Percentiles rank a stretch among this genome's conserved stretches.
phyloP scores from a whole-genome alignment of 2,113 vertebrate genomes.

The Grallaria varia region DNA sequence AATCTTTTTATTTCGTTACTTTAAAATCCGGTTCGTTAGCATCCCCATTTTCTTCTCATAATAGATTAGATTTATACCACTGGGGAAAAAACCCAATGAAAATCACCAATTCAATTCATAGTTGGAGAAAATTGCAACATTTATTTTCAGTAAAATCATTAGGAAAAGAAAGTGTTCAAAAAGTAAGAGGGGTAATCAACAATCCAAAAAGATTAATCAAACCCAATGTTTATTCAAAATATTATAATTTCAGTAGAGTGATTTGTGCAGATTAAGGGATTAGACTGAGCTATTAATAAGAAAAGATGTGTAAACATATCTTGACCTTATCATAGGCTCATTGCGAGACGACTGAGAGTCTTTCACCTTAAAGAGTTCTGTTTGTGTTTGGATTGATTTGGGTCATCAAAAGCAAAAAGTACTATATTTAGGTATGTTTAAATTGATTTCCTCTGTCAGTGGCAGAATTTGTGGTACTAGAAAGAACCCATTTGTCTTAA shows the following conservation, averaged over 20 bases:
- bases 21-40: slow-evolving; percentile 29
- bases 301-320: not conserved
- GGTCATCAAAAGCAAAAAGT: not conserved
- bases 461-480: not conserved
- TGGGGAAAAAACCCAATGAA: not conserved
- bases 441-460: not conserved
- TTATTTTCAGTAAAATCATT: slow-evolving; percentile 50
- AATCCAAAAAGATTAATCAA: not conserved
- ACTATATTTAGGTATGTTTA: not conserved
- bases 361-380: not conserved
- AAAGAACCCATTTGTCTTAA: not conserved
- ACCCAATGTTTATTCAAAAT: not conserved
- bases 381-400: not conserved
- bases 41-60: slow-evolving; percentile 34
- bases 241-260: not conserved
- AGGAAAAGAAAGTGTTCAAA: slow-evolving; percentile 26
- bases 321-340: not conserved
- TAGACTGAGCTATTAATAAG: not conserved
- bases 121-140: slow-evolving; percentile 14
- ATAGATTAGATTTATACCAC: slow-evolving; percentile 44
- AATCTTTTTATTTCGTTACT: not conserved
- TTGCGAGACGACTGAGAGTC: not conserved
- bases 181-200: not conserved
- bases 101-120: slow-evolving; percentile 6
- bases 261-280: not conserved